Conservation (phyloP, 2,797 vertebrate species). For the Hemitrygon akajei region DNA sequence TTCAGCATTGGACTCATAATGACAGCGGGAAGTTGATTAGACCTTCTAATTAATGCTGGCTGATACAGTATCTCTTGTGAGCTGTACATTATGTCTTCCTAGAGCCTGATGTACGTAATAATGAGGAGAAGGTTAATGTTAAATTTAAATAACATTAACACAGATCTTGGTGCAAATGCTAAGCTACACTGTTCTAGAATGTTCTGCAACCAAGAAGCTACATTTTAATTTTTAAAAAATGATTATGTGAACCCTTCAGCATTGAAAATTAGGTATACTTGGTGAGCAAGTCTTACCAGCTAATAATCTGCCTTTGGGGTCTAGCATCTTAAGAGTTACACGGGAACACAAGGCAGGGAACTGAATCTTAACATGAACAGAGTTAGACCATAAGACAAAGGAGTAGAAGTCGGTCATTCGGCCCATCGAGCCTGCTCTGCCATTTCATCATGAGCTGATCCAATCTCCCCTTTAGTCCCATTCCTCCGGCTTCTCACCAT, state of each 20-base stretch:
- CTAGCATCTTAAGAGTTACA: background rate
- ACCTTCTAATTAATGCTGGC: constrained; percentile 34
- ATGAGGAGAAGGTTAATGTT: constrained; percentile 25
- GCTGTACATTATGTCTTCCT: constrained; percentile 28
- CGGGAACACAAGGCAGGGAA: background rate
- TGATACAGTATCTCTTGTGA: constrained; percentile 39
- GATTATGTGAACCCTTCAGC: background rate
- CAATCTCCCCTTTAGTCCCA: too few species aligned
- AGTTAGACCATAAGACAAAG: too few species aligned
- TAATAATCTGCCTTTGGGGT: background rate
- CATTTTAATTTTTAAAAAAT: background rate
- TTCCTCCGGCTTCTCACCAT: too few species aligned
- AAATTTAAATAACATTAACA: constrained; percentile 27
- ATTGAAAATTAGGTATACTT: background rate
- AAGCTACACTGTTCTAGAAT: background rate
- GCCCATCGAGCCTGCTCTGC: too few species aligned
- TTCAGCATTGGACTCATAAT: constrained; percentile 32
- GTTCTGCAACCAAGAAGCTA: background rate
- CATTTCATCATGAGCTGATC: too few species aligned
- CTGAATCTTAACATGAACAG: background rate
- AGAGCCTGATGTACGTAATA: constrained; percentile 5
- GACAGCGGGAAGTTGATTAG: constrained; percentile 31
- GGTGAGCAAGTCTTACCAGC: background rate
- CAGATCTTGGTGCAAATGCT: constrained; percentile 21
- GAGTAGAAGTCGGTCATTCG: too few species aligned